Percentiles rank a stretch among this genome's conserved stretches.
Conservation (phyloP, 1,140 invertebrate genomes). For the Zaprionus tsacasi region DNA sequence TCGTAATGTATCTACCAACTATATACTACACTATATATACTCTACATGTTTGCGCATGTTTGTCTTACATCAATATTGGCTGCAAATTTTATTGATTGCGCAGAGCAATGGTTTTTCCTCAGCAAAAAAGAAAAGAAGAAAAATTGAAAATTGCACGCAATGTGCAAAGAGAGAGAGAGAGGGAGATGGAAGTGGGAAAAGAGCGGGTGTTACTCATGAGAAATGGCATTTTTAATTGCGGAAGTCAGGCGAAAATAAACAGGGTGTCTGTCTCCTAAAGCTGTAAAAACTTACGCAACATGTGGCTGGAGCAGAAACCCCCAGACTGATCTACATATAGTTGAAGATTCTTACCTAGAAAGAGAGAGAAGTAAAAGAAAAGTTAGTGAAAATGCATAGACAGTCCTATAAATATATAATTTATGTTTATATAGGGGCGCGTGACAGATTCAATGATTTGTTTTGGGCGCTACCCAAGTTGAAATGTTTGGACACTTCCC, state of each 20-base stretch:
- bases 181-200: background rate
- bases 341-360: conserved; percentile 65
- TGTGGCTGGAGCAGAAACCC: background rate
- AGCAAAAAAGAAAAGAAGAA: conserved; percentile 50
- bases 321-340: background rate
- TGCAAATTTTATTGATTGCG: conserved; percentile 52
- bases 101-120: conserved; percentile 2
- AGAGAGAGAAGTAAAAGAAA: conserved; percentile 43
- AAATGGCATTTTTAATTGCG: conserved; percentile 74
- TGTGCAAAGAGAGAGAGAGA: conserved; percentile 20
- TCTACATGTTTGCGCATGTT: background rate
- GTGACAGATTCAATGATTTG: conserved; percentile 55
- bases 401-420: conserved; percentile 67
- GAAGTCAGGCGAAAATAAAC: conserved; percentile 47
- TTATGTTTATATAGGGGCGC: conserved; percentile 64
- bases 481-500: conserved; percentile 49
- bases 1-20: background rate
- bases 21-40: conserved; percentile 1
- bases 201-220: conserved; percentile 51
- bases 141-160: conserved; percentile 79
- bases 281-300: conserved; percentile 63
- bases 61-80: conserved; percentile 54
- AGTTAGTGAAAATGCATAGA: conserved; percentile 46
- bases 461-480: conserved; percentile 42
- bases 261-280: background rate